Percentiles rank a stretch among this genome's conserved stretches.
These are phyloP conservation scores for Anastrepha ludens DNA, from an alignment of 1,140 invertebrate genomes.

Conservation along the genomic window DNA sequence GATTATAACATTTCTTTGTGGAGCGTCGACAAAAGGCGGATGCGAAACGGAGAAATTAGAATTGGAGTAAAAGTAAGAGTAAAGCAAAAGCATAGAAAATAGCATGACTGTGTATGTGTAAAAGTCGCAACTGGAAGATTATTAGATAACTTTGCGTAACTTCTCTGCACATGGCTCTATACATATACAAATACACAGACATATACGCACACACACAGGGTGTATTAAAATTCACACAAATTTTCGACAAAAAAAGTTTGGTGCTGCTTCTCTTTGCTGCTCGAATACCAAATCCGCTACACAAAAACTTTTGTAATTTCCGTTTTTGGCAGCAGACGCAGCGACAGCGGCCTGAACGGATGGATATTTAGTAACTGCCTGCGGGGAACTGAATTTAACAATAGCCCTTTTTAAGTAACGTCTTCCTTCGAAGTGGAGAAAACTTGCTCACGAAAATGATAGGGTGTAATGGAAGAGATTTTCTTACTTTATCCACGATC, in stretches of 20 bases:
- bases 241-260: constrained; percentile 10
- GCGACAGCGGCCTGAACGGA: neutral
- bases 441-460: neutral
- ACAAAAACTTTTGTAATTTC: constrained; percentile 51
- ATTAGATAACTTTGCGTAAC: constrained; percentile 45
- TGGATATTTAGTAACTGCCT: constrained; percentile 18
- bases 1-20: constrained; percentile 18
- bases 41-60: neutral
- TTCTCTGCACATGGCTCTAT: neutral
- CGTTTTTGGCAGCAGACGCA: constrained; percentile 28
- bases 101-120: neutral
- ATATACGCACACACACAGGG: neutral
- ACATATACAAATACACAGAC: neutral
- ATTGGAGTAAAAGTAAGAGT: neutral
- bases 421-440: neutral
- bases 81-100: neutral
- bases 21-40: neutral
- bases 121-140: neutral
- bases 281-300: constrained; percentile 14
- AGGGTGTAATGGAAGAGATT: no score
- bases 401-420: neutral
- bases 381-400: neutral
- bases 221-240: constrained; percentile 22
- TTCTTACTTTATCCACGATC: no score
- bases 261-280: neutral